Evolutionary conservation across 1,140 invertebrate genomes (phyloP), one percentile per base, ranked within the genome.

Genomic region (Temnothorax nylanderi): DNA sequence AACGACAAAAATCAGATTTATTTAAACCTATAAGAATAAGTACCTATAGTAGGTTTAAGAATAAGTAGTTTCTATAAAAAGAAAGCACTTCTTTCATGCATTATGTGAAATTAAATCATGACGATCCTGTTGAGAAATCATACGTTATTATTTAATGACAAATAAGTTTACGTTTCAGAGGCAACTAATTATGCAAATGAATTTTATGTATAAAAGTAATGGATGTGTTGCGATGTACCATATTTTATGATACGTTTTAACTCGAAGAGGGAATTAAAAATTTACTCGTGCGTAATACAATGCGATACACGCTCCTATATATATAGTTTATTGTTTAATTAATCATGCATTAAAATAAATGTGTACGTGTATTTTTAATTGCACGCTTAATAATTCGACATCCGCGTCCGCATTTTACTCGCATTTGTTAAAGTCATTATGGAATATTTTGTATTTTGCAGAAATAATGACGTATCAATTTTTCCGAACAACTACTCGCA

Each of bases 401-500:
- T 72, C 8, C 69, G 84, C 69, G 84, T 37, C 49, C 44, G 32
- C 77, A 65, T 75, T 85, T 84, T 75, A 75, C 69, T 60, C 69
- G 54, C 75, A 62, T 87, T 87, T 90, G 80, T 82, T 87, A 90
- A 89, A 90, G 88, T 90, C 88, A 90, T 89, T 88, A 90, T 54
- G 75, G 71, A 89, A 89, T 80, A 87, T 89, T 58, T 89, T 87
- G 69, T 71, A 72, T 78, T 44, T 47, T 26, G 32, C 67, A 54
- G 54, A 82, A 87, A 90, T 89, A 90, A 90, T 72, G 85, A 90
- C 69, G 62, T 76, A 60, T 84, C 62, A 60, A 58, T 71, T 82
- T 76, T 89, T 90, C 74, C 65, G 56, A 54, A 51, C 49, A 75
- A 71, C 58, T 60, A 69, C 32, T 81, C 86, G 69, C 54, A 26